Base-by-base conservation (phyloP, 2,113 vertebrate species). In the Mus musculus region DNA sequence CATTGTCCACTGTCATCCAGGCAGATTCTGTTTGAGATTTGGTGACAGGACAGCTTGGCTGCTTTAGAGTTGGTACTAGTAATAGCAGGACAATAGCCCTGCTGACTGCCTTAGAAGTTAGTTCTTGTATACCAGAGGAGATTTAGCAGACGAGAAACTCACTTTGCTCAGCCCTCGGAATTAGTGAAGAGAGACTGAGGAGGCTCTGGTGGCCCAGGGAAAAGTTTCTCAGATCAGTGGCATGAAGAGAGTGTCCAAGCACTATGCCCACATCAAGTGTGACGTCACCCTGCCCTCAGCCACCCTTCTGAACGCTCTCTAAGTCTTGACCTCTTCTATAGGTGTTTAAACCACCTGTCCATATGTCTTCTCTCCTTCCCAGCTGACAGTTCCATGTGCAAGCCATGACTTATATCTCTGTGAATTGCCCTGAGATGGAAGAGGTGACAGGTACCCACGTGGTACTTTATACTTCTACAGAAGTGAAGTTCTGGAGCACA, bases 261-360 rank as follows among this genome's bases (percentile, higher is more conserved):
- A 28, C 63, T 67, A 26, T 90, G 56, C 87, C 24, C 28, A 3
- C 7, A 13, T 81, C 14, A 49, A 72, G 77, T 88, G 39, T 80
- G 36, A 78, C 54, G 42, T 91, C 33, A 20, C 61, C 42, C 69
- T 96, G 56, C 85, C 85, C 56, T 94, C 89, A 39, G 42, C 78
- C 95, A 69, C 56, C 93, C 36, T 91, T 96, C 77, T 94, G 63
- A 89, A 71, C 76, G 75, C 91, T 96, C 89, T 93, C 76, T 93
- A 76, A 75, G 80, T 89, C 71, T 95, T 88, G 52, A 69, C 95
- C 73, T 91, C 54, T 94, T 76, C 14, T 71, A 0, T 75, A 69
- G 42, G 89, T 93, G 52, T 93, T 94, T 96, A 94, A 93, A 91
- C 78, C 0, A 54, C 92, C 91, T 89, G 42, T 82, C 42, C 82